Evolutionary conservation across 30 jellyfish, hydroid and myxozoan species (phyloP), one percentile per base, ranked within the genome.

Genomic region (Nemopilema nomurai): DNA sequence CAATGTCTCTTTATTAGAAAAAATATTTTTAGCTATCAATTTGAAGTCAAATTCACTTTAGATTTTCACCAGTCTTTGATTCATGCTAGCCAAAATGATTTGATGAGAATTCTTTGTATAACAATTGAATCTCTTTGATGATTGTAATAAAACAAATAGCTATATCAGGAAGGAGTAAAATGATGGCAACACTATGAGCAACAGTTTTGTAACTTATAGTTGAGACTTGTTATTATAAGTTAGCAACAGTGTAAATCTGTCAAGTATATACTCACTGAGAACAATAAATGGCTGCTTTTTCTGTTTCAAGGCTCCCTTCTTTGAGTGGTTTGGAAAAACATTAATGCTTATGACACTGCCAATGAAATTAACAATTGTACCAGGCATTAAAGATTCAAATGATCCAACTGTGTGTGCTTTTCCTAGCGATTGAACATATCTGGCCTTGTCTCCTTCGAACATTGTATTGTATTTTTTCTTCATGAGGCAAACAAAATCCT

Each of bases 381-480:
- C 89, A 32, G 80, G 66, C 67, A 50, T 22, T 27, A 80, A 24
- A 24, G 28, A 18, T 18, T 80, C 89, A 80, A 80, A 80, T n/a
- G 63, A 26, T 28, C 33, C 71, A 30, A 80, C 41, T 18, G 31
- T 62, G 31, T 65, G 74, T 9, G 52, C 89, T 21, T 17, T 9
- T 3, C 28, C 31, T 41, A 65, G 25, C 66, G 81, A 64, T 16
- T 68, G 87, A 1, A 53, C n/a, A 62, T n/a, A 17, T 16, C 28
- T 13, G 0, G 24, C 53, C 49, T 8, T 32, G 25, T 66, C 29
- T 41, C 32, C 49, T 8, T 1, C 23, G 30, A 64, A 25, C 26
- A 66, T 25, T 33, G 80, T 62, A 31, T 63, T 63, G 73, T 63
- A 67, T 26, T 32, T 80, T 33, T 18, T 67, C 20, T 49, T 51